Conservation (phyloP, 35 echinoderm and acorn worm genomes). For the Heliocidaris erythrogramma region DNA sequence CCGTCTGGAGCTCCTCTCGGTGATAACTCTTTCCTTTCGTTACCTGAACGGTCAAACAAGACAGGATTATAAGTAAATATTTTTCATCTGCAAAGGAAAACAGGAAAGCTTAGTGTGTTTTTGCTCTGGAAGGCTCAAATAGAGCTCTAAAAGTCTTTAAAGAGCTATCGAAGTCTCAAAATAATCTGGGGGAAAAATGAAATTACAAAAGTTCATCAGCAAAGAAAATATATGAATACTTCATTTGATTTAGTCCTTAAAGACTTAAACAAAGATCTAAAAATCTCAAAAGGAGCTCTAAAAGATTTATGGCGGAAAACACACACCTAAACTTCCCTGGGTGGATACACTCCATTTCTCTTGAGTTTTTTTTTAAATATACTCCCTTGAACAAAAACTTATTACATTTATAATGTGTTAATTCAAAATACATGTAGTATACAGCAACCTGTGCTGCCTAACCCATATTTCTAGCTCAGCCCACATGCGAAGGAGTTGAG, state of each 20-base stretch:
- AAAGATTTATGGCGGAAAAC: too few relatives aligned
- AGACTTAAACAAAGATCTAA: too few relatives aligned
- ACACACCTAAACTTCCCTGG: too few relatives aligned
- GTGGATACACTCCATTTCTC: too few relatives aligned
- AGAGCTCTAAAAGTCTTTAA: too few relatives aligned
- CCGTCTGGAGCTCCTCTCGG: neutral
- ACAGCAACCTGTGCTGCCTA: neutral
- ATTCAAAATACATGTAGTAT: neutral
- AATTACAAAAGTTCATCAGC: too few relatives aligned
- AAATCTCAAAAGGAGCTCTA: too few relatives aligned
- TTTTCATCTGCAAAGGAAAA: neutral
- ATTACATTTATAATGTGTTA: neutral
- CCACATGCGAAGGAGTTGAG: neutral
- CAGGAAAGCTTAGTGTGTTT: neutral
- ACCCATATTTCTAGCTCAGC: neutral
- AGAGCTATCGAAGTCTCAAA: too few relatives aligned
- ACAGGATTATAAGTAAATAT: neutral
- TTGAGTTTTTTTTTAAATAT: too few relatives aligned
- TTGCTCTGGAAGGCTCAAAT: neutral
- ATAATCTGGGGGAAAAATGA: too few relatives aligned
- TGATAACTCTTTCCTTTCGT: constrained; percentile 26
- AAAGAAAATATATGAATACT: too few relatives aligned
- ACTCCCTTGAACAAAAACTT: neutral
- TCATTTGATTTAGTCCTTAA: too few relatives aligned
- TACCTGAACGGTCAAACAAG: neutral